Evolutionary conservation across 2,888 invertebrate species (phyloP).

Genomic region (Phortica magna): DNA sequence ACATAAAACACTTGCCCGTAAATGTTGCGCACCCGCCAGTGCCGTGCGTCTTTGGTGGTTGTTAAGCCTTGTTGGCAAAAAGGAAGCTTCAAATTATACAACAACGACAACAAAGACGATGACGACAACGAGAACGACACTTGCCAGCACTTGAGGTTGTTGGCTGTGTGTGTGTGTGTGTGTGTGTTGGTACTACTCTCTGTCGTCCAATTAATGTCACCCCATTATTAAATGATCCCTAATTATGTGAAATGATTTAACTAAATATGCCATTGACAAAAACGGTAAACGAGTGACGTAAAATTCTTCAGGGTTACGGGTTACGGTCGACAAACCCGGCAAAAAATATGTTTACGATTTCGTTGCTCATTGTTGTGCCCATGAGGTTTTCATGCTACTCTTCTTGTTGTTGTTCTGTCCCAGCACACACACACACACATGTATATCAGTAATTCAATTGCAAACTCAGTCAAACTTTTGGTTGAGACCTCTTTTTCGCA

Average conservation of each 20-base stretch:
- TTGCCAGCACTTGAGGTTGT: conserved; percentile 8
- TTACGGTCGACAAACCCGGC: conserved; percentile 38
- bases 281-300: background rate
- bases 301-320: background rate
- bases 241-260: conserved; percentile 78
- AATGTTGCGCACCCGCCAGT: conserved; percentile 32
- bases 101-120: conserved; percentile 45
- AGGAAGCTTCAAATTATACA: background rate
- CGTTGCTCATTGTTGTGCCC: background rate
- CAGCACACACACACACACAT: background rate
- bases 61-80: background rate
- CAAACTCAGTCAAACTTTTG: background rate
- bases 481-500: too few relatives aligned
- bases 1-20: conserved; percentile 47
- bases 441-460: background rate
- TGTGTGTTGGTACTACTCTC: conserved; percentile 51
- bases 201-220: conserved; percentile 77
- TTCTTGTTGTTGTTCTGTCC: background rate
- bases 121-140: conserved; percentile 46
- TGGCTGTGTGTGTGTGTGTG: conserved; percentile 38
- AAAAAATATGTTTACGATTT: conserved; percentile 56
- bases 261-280: conserved; percentile 60
- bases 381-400: conserved; percentile 4
- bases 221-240: conserved; percentile 78
- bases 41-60: background rate